Percentiles rank a stretch among this genome's conserved stretches.
These are phyloP conservation scores for Pristionchus fissidentatus DNA, from an alignment of 2,888 invertebrate genomes.

Conservation along the genomic window DNA sequence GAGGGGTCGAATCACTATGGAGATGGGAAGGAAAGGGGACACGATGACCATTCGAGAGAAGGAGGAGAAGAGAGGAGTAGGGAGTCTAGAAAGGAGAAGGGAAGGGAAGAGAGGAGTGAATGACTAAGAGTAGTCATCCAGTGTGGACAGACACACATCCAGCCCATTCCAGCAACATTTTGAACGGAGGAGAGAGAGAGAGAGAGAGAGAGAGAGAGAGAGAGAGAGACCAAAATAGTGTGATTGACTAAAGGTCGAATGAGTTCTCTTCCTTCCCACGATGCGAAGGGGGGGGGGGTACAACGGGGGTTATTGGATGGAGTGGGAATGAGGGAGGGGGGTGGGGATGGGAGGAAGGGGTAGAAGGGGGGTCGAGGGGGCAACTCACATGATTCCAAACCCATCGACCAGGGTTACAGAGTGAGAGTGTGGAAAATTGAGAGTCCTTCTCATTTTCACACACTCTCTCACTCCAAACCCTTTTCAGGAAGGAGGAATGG, in stretches of 20 bases:
- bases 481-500: background rate
- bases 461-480: no score
- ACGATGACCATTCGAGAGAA: background rate
- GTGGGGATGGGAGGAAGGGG: no score
- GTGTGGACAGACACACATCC: background rate
- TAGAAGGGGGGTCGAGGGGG: no score
- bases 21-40: background rate
- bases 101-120: background rate
- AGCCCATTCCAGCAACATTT: background rate
- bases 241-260: constrained; percentile 29
- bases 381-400: no score
- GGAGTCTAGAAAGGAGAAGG: background rate
- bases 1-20: constrained; percentile 13
- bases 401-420: background rate
- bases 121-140: background rate
- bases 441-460: no score
- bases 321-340: no score
- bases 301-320: no score
- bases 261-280: background rate
- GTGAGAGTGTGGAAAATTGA: background rate
- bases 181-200: background rate
- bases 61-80: background rate
- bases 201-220: background rate
- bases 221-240: background rate
- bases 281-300: background rate